Base-by-base conservation (phyloP, 2,797 vertebrate genomes). In the Schizopygopsis malacanthus region DNA sequence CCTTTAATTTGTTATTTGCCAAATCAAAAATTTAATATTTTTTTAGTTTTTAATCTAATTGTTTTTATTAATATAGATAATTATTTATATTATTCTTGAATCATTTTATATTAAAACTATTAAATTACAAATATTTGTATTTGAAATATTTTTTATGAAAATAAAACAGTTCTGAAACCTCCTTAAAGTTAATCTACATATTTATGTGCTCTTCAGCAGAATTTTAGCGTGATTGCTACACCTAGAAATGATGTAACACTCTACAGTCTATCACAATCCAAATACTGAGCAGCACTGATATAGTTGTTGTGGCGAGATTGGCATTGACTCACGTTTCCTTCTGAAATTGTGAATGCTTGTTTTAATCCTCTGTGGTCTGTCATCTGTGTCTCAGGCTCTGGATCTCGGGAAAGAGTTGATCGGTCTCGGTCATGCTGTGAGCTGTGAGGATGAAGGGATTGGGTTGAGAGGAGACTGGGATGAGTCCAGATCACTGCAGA, bases 361-460 rank as follows among this genome's bases (percentile, higher is more conserved):
- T 61, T 9, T n/a, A 52, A 41, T 37, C 0, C 1, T 76, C 6
- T 59, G 22, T 73, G 12, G 2, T 63, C 22, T 13, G 12, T 39
- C 20, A 25, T 6, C 5, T 54, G 1, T 59, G 3, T 81, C 4
- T 1, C 85, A 98, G 97, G 92, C 87, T 25, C 65, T 97, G 73
- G 96, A 98, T 63, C 90, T 98, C 0, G 96, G 96, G 0, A 94
- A 96, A 47, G 96, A 98, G 93, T 93, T 98, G 79, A 90, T 97
- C 37, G 90, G 87, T 8, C 90, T 94, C 83, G 97, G 94, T 47
- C 95, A 96, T 0, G 97, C 97, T 0, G 5, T 94, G 12, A 90
- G 92, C 85, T 89, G 92, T 85, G 93, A 94, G 41, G 94, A 95
- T 71, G 90, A 87, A 12, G 88, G 83, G 11, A 91, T 90, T 0